Percentiles rank a stretch among this genome's conserved stretches.
Evolutionary conservation across 1,140 invertebrate genomes (phyloP).

Genomic region (Ridgeia piscesae): DNA sequence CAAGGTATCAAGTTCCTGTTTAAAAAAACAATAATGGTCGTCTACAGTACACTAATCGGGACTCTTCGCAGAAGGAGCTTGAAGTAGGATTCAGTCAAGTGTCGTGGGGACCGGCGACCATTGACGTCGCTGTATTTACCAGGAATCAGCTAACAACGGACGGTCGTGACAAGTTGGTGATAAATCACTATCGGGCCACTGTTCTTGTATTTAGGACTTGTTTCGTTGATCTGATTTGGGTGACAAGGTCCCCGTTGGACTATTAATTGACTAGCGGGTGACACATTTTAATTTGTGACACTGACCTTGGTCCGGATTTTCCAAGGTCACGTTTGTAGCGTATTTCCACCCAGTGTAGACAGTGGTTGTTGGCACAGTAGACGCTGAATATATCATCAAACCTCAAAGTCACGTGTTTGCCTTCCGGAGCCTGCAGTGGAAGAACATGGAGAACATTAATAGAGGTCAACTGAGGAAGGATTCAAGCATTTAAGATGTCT

Average conservation of each 20-base stretch:
- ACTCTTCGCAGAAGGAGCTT: not conserved
- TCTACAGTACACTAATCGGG: not conserved
- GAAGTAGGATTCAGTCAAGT: not conserved
- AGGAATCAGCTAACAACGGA: not conserved
- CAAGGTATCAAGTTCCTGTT: not conserved
- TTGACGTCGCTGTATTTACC: not conserved
- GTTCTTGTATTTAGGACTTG: not conserved
- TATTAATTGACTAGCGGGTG: not conserved
- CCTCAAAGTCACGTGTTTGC: not conserved
- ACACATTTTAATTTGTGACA: not conserved
- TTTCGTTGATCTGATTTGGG: not conserved
- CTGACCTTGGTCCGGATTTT: slow-evolving; percentile 19
- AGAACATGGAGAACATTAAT: not conserved
- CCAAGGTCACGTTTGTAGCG: slow-evolving; percentile 13
- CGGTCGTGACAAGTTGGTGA: not conserved
- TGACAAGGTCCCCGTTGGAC: not conserved
- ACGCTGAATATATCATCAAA: slow-evolving; percentile 18
- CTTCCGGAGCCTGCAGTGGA: not conserved
- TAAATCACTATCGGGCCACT: not conserved
- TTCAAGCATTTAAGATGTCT: not conserved
- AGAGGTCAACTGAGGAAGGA: not conserved
- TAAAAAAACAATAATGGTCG: not conserved
- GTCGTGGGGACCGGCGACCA: not conserved
- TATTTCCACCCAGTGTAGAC: slow-evolving; percentile 22
- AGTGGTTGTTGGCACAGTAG: slow-evolving; percentile 12